phyloP scores from a whole-genome alignment of 2,888 invertebrate species.

The Mesochorus sp. region DNA sequence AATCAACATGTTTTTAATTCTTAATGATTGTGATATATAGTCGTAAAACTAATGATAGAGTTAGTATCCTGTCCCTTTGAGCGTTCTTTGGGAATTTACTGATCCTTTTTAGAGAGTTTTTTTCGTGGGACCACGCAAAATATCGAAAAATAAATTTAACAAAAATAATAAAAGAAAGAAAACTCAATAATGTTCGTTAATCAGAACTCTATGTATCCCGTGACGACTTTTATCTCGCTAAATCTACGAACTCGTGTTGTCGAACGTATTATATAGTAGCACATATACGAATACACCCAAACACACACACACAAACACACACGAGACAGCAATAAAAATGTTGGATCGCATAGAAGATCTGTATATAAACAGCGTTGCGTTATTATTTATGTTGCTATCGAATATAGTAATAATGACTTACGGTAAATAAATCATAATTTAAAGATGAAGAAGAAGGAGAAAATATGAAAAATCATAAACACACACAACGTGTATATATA shows the following conservation, averaged over 20 bases:
- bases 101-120: slow-evolving; percentile 36
- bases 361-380: slow-evolving; percentile 78
- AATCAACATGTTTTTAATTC: slow-evolving; percentile 70
- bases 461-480: slow-evolving; percentile 68
- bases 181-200: slow-evolving; percentile 35
- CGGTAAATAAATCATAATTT: slow-evolving; percentile 74
- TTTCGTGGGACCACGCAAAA: slow-evolving; percentile 47
- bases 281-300: no score
- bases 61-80: slow-evolving; percentile 57
- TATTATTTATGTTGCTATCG: slow-evolving; percentile 79
- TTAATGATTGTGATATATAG: slow-evolving; percentile 76
- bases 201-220: slow-evolving; percentile 25
- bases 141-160: slow-evolving; percentile 1
- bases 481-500: slow-evolving; percentile 71
- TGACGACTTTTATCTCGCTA: slow-evolving; percentile 51
- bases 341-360: slow-evolving; percentile 66
- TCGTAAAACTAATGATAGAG: slow-evolving; percentile 70
- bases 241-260: slow-evolving; percentile 64
- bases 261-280: slow-evolving; percentile 62
- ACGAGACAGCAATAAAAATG: slow-evolving; percentile 63
- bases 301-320: no score
- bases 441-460: slow-evolving; percentile 62
- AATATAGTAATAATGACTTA: slow-evolving; percentile 74
- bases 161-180: slow-evolving; percentile 1
- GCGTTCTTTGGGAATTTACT: slow-evolving; percentile 49